Evolutionary conservation across 2,797 vertebrate species (phyloP).

Genomic region (Sylvia borin): DNA sequence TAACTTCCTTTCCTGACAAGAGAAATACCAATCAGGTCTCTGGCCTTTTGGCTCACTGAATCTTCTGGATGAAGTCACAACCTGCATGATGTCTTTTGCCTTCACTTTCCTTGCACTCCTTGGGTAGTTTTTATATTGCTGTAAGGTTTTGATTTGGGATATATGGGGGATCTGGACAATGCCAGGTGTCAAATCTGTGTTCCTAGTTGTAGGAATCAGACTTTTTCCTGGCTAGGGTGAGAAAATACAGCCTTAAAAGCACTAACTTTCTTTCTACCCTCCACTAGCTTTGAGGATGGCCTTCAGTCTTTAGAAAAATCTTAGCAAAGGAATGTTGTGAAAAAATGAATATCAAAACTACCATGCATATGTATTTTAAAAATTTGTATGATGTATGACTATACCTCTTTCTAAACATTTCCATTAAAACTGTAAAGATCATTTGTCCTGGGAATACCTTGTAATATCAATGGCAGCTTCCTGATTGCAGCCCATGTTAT

Average conservation of each 20-base stretch:
- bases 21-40: not conserved
- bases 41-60: not conserved
- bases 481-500: not conserved
- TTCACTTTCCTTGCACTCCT: not conserved
- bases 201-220: not conserved
- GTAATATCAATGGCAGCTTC: not conserved
- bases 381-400: not conserved
- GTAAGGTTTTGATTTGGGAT: not conserved
- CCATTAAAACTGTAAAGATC: not conserved
- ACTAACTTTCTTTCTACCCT: not conserved
- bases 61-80: not conserved
- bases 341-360: not conserved
- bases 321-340: not conserved
- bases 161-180: not conserved
- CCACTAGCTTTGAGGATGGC: not conserved
- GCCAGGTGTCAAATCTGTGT: not conserved
- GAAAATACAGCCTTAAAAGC: not conserved
- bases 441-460: not conserved
- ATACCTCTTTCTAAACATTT: not conserved
- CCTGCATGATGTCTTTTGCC: not conserved
- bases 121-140: not conserved
- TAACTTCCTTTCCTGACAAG: not conserved
- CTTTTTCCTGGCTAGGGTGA: not conserved
- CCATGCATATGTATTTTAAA: not conserved
- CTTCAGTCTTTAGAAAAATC: not conserved